Conservation (phyloP, 2,797 vertebrate genomes). For the Megalops cyprinoides region DNA sequence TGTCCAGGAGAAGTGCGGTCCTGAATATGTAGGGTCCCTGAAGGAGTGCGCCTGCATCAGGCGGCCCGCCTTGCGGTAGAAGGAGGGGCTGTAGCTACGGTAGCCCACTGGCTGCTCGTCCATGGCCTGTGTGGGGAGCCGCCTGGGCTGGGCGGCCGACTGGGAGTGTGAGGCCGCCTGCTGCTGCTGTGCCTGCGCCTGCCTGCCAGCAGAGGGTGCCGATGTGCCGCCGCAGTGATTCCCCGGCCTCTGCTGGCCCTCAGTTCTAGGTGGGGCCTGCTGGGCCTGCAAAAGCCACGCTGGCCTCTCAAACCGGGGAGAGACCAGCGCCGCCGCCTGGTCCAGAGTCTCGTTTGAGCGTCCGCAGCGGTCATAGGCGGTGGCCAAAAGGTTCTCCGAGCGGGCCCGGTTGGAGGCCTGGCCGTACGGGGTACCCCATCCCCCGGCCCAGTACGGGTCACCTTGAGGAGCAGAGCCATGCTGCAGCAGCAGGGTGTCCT, state of each 20-base stretch:
- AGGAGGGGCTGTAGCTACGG: conserved; percentile 95
- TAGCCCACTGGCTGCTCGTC: conserved; percentile 91
- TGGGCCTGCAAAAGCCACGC: conserved; percentile 67
- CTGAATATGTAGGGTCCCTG: conserved; percentile 87
- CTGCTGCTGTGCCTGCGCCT: conserved; percentile 57
- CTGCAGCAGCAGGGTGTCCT: conserved; percentile 87
- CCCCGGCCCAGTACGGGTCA: conserved; percentile 66
- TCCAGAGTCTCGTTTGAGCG: conserved; percentile 86
- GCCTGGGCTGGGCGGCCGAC: conserved; percentile 59
- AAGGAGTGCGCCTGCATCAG: conserved; percentile 89
- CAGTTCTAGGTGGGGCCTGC: conserved; percentile 64
- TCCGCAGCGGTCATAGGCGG: conserved; percentile 70
- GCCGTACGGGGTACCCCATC: conserved; percentile 55
- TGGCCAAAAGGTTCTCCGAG: conserved; percentile 83
- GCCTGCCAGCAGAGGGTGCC: conserved; percentile 46
- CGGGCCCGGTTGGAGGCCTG: conserved; percentile 72
- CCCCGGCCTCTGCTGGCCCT: conserved; percentile 61
- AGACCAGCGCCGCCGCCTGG: conserved; percentile 68
- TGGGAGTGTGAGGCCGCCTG: conserved; percentile 48
- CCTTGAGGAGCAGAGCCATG: conserved; percentile 67
- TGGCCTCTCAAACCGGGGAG: conserved; percentile 71
- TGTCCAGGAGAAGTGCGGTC: conserved; percentile 78
- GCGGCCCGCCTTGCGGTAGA: conserved; percentile 91
- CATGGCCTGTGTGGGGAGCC: conserved; percentile 74
- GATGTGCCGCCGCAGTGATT: conserved; percentile 49